Evolutionary conservation across 2,888 invertebrate species (phyloP), one percentile per base, ranked within the genome.

Genomic region (Drosophila ustulata): DNA sequence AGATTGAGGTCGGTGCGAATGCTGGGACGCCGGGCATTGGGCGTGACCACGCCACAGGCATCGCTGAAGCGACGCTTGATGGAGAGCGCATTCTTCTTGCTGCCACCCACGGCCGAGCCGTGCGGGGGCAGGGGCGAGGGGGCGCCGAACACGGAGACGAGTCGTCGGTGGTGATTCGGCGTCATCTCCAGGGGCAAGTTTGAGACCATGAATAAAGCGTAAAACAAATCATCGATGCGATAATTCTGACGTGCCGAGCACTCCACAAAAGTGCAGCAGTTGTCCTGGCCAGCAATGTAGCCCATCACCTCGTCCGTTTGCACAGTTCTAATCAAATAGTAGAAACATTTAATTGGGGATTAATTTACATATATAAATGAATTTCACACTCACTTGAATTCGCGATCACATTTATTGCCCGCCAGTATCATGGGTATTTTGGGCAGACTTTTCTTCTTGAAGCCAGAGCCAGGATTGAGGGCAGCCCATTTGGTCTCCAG

Each of bases 141-240:
- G 62, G 96, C 95, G 4, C 96, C 95, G 75, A 96, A 96, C 7
- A 95, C 95, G 11, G 95, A 95, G 82, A 95, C 95, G 46, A 97
- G 96, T 66, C 96, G 94, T 87, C 96, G 95, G 92, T 97, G 97
- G 90, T 97, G 96, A 88, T 97, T 96, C 0, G 96, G 96, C 23
- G 97, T 96, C 97, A 97, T 97, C 93, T 97, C 97, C 83, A 96
- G 92, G 0, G 97, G 97, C 66, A 97, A 92, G 90, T 96, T 96
- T 30, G 97, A 96, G 51, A 96, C 95, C 61, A 96, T 94, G 91
- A 97, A 97, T 9, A 97, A 94, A 82, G 96, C 96, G 91, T 96
- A 95, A 92, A 97, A 97, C 13, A 97, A 94, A 88, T 97, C 97
- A 88, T 97, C 96, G 55, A 97, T 96, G 88, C 95, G 95, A 75